These are phyloP conservation scores for Dipodomys merriami DNA, from an alignment of 2,113 vertebrate species.

Conservation along the genomic window DNA sequence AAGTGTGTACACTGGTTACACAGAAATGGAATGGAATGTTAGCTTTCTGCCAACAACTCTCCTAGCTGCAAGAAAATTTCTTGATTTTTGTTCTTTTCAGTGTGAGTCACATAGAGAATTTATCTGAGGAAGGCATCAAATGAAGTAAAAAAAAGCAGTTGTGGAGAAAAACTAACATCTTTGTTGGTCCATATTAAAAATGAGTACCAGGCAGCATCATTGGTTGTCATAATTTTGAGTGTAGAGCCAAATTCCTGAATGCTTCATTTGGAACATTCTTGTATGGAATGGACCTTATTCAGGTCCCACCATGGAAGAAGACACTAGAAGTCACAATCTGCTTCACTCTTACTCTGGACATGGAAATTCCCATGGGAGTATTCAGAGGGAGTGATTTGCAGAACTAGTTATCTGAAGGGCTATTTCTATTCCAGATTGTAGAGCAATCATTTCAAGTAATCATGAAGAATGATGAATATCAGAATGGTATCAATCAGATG, in stretches of 20 bases:
- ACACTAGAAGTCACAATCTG: background rate
- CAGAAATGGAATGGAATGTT: conserved; percentile 71
- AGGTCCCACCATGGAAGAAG: background rate
- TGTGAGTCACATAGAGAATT: conserved; percentile 68
- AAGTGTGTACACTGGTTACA: conserved; percentile 57
- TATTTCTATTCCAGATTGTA: background rate
- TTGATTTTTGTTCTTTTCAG: conserved; percentile 64
- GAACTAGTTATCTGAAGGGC: conserved; percentile 19
- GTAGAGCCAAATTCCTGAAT: conserved; percentile 2
- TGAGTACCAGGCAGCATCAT: background rate
- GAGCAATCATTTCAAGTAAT: background rate
- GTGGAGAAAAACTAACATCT: background rate
- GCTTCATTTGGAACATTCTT: conserved; percentile 30
- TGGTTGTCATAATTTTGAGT: background rate
- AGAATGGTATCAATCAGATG: background rate
- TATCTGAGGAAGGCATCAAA: conserved; percentile 49
- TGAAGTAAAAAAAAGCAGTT: conserved; percentile 45
- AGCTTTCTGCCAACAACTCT: conserved; percentile 68
- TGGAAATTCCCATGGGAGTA: conserved; percentile 10
- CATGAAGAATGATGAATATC: background rate
- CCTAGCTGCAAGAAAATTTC: conserved; percentile 70
- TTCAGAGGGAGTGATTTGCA: background rate
- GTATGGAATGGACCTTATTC: conserved; percentile 4
- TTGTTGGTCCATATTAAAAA: conserved; percentile 34
- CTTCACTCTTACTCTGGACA: background rate